Percentiles rank a stretch among this genome's conserved stretches.
Conservation (phyloP, 2,113 vertebrate species). For the Seriola dumerili region DNA sequence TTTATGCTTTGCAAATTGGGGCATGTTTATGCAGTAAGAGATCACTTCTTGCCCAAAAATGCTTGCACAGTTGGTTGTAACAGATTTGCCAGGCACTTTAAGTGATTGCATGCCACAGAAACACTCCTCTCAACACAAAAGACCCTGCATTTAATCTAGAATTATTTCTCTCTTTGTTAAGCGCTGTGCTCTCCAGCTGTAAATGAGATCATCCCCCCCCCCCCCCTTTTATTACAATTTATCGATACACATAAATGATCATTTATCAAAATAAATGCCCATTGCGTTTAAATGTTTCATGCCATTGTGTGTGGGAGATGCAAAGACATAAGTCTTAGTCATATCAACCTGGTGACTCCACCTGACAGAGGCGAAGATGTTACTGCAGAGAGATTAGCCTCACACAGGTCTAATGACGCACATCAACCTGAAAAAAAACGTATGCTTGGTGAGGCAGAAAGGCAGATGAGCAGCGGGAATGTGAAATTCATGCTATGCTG, state of each 20-base stretch:
- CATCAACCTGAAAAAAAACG: conserved; percentile 36
- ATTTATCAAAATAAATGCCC: neutral
- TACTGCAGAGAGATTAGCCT: conserved; percentile 53
- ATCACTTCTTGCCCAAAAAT: neutral
- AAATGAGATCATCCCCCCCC: neutral
- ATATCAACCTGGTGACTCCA: conserved; percentile 31
- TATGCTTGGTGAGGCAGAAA: conserved; percentile 43
- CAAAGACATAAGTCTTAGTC: conserved; percentile 27
- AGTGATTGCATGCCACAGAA: neutral
- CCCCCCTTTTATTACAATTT: neutral
- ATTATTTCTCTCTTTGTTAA: neutral
- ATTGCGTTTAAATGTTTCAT: neutral
- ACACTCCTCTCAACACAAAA: neutral
- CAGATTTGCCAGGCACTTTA: neutral
- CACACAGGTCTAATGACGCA: conserved; percentile 71
- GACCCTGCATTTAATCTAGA: neutral
- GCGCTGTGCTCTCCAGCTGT: neutral
- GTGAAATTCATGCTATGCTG: conserved; percentile 32
- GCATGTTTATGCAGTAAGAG: neutral
- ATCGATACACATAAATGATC: neutral
- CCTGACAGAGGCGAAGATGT: conserved; percentile 23
- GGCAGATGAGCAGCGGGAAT: conserved; percentile 50
- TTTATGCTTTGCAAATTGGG: neutral
- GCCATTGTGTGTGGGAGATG: neutral
- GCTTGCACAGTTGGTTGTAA: neutral